Evolutionary conservation across 2,113 vertebrate genomes (phyloP), one percentile per base, ranked within the genome.

Genomic region (Pseudorasbora parva): DNA sequence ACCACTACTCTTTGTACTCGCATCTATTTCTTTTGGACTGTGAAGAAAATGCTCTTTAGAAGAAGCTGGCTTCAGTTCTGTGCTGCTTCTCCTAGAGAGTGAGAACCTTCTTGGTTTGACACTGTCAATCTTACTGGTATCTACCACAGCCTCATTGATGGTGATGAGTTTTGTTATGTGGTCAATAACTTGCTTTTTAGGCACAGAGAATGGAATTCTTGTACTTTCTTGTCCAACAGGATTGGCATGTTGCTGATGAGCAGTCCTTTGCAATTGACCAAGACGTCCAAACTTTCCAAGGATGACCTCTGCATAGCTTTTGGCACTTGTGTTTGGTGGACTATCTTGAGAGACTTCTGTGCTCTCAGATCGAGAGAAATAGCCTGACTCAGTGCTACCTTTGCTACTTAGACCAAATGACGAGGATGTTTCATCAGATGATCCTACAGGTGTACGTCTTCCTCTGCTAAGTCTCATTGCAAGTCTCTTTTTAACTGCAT

Each of bases 101-200:
- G 98, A 98, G 87, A 97, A 99, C 90, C 97, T 95, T 84, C 98
- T 94, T 56, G 98, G 98, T 89, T 99, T 99, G 66, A 99, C 97
- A 0, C 98, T 98, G 89, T 99, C 98, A 8, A 99, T 97, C 89
- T 98, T 97, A 81, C 97, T 98, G 83, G 97, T 99, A 91, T 99
- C 97, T 78, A 99, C 97, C 78, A 99, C 97, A 0, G 98, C 98
- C 91, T 99, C 97, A 0, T 99, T 99, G 92, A 98, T 98, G 30
- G 97, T 98, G 84, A 99, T 99, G 83, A 99, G 96, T 89, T 99
- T 99, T 64, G 97, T 99, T 91, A 99, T 99, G 91, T 99, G 98
- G 88, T 99, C 98, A 1, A 99, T 98, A 82, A 99, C 97, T 91
- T 98, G 97, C 1, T 96, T 97, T 89, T 97, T 95, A 84, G 97